A percentile compares a stretch with the other conserved stretches of the same genome.
phyloP scores from a whole-genome alignment of 2,888 invertebrate species.

The Rosalia funebris region DNA sequence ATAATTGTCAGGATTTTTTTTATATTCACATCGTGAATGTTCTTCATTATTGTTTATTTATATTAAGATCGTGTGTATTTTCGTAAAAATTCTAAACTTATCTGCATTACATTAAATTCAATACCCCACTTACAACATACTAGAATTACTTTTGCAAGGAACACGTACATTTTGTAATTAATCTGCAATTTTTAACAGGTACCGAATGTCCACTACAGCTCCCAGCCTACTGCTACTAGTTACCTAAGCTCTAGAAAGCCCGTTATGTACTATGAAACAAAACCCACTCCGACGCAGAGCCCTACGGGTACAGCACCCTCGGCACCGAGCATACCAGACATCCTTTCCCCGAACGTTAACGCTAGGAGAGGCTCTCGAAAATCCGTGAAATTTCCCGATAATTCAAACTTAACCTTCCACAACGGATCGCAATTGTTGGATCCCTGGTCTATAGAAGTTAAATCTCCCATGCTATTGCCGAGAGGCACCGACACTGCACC shows the following conservation, averaged over 20 bases:
- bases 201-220: constrained; percentile 67
- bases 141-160: no score
- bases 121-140: no score
- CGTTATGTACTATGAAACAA: constrained; percentile 66
- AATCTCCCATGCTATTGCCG: constrained; percentile 47
- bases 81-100: no score
- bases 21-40: no score
- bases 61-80: no score
- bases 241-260: constrained; percentile 65
- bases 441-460: constrained; percentile 59
- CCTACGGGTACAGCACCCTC: constrained; percentile 63
- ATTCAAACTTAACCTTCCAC: constrained; percentile 43
- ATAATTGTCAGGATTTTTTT: no score
- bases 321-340: constrained; percentile 58
- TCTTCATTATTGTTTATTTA: no score
- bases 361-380: constrained; percentile 69
- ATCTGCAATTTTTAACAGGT: constrained; percentile 59
- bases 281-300: constrained; percentile 68
- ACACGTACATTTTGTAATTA: no score
- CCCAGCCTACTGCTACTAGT: constrained; percentile 68
- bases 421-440: constrained; percentile 56
- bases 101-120: no score
- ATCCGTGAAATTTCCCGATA: constrained; percentile 77
- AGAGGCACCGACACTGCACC: constrained; percentile 53
- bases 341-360: constrained; percentile 57